phyloP scores from a whole-genome alignment of 2,888 invertebrate genomes.

The Callimorpha dominula region DNA sequence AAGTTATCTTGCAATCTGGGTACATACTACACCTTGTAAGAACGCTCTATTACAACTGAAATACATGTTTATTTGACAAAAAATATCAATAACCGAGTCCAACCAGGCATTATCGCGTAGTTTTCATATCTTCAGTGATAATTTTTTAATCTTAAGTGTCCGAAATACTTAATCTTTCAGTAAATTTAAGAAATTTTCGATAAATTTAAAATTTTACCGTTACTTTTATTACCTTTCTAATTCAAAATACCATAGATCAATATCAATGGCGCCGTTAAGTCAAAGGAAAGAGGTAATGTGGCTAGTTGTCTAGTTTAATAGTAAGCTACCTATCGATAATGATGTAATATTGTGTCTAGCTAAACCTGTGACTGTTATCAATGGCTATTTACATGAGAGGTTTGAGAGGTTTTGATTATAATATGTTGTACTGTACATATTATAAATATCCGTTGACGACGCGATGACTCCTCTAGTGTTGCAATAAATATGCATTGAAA shows the following conservation, averaged over 20 bases:
- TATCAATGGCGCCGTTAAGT: slow-evolving; percentile 29
- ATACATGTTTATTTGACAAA: slow-evolving; percentile 62
- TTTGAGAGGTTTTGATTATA: slow-evolving; percentile 37
- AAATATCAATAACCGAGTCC: slow-evolving; percentile 50
- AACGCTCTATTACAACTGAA: slow-evolving; percentile 69
- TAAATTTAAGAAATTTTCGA: slow-evolving; percentile 5
- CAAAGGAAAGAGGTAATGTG: slow-evolving; percentile 17
- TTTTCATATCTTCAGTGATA: slow-evolving; percentile 44
- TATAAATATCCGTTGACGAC: slow-evolving; percentile 46
- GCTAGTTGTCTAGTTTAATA: slow-evolving; percentile 31
- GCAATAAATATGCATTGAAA: slow-evolving; percentile 73
- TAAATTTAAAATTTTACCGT: neutral
- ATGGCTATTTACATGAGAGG: slow-evolving; percentile 37
- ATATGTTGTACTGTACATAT: slow-evolving; percentile 39
- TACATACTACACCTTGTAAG: slow-evolving; percentile 77
- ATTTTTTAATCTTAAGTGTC: slow-evolving; percentile 42
- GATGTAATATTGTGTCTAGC: slow-evolving; percentile 42
- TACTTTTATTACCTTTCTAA: slow-evolving; percentile 6
- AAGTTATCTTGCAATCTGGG: slow-evolving; percentile 75
- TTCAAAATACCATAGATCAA: slow-evolving; percentile 41
- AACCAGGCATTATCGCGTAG: slow-evolving; percentile 41
- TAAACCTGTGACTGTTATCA: slow-evolving; percentile 35
- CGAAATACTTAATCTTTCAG: slow-evolving; percentile 15
- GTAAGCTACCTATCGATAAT: slow-evolving; percentile 33
- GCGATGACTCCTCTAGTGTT: slow-evolving; percentile 64